Conservation (phyloP, 2,888 invertebrate genomes). For the Hermodice carunculata region DNA sequence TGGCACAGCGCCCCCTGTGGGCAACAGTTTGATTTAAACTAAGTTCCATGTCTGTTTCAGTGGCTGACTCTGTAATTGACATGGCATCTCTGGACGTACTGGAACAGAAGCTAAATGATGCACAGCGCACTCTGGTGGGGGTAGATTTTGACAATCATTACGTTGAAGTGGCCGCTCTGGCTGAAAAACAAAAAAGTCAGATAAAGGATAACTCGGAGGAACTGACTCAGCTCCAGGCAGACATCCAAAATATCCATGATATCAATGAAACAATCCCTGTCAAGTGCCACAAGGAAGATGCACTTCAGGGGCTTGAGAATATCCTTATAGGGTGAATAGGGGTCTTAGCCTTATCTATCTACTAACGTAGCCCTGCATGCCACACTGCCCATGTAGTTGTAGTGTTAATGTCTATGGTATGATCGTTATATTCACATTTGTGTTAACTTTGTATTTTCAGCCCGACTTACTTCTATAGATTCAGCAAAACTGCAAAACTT, state of each 20-base stretch:
- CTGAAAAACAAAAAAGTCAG: constrained; percentile 46
- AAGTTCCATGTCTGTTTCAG: no score
- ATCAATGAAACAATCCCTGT: constrained; percentile 65
- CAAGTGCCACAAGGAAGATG: no score
- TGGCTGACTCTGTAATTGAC: no score
- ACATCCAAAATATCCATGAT: constrained; percentile 62
- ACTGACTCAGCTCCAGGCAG: constrained; percentile 50
- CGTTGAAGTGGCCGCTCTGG: constrained; percentile 45
- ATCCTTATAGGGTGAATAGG: no score
- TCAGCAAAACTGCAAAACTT: not conserved
- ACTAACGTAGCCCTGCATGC: no score
- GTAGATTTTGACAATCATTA: constrained; percentile 60
- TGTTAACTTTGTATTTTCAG: not conserved
- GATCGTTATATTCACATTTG: not conserved
- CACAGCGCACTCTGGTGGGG: constrained; percentile 54
- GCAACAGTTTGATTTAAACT: no score
- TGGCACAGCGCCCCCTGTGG: no score
- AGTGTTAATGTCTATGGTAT: no score
- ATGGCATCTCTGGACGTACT: constrained; percentile 65
- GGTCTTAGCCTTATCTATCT: no score
- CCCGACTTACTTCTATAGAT: not conserved
- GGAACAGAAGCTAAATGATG: constrained; percentile 63
- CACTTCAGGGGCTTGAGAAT: no score
- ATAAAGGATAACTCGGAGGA: constrained; percentile 50
- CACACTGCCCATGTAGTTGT: no score